Base-by-base conservation (phyloP, 1,140 invertebrate genomes). In the Eupeodes corollae region DNA sequence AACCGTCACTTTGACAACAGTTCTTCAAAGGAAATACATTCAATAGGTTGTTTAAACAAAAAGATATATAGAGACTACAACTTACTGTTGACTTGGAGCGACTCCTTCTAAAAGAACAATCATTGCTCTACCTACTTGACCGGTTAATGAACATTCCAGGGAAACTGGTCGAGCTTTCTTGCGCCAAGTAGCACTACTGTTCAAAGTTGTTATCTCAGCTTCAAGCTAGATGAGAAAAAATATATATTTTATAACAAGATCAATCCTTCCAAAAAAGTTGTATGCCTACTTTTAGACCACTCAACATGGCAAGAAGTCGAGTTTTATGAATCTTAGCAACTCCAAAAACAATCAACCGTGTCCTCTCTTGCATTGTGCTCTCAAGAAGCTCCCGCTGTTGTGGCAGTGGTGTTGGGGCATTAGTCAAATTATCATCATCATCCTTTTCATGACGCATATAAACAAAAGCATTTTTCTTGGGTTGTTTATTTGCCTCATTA, bases 1-100 rank as follows among this genome's bases (percentile, higher is more conserved):
- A 31, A 96, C 83, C 5, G 87, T 90, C 14, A 95, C 83, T 59
- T 90, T 88, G 0, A 97, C 93, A 3, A 98, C 91, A 26, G 91
- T 96, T 70, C 84, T 87, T 63, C 51, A 59, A 37, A 9, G 37
- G 53, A 42, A 37, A 39, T 45, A 35, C 12, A 15, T 48, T 26
- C 3, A 33, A 44, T 19, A 46, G 19, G 38, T 32, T 11, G 16
- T n/a, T 30, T 21, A 14, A 12, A 2, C 30, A 13, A 2, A 40
- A 21, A 16, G 21, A 42, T 32, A 49, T 44, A 15, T 15, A 40
- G 44, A 75, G 76, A 73, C 0, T 39, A 9, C n/a, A 11, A 61
- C 58, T 58, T 59, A 87, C 82, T 95, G 91, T 65, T 92, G 87
- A 70, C 81, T 87, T 1, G 90, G 89, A 8, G 88, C 82, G 11